Percentiles rank a stretch among this genome's conserved stretches.
These are phyloP conservation scores for Oconnorella tubifera DNA, from an alignment of 2,888 invertebrate genomes.

Conservation along the genomic window DNA sequence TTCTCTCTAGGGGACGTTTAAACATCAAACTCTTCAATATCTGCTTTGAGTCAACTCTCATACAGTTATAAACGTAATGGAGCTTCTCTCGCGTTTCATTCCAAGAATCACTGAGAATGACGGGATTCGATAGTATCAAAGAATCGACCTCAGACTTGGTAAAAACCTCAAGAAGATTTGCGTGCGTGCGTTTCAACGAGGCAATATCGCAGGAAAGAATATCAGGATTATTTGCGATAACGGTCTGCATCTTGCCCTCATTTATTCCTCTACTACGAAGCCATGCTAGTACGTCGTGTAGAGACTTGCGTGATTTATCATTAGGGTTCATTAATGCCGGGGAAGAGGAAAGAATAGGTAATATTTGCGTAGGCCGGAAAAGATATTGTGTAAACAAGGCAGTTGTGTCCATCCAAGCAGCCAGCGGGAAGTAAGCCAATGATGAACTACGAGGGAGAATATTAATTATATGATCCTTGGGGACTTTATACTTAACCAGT, in stretches of 20 bases:
- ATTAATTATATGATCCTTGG: neutral
- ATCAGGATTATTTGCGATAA: slow-evolving; percentile 8
- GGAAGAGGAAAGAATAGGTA: neutral
- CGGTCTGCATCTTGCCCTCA: slow-evolving; percentile 9
- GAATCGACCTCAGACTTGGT: neutral
- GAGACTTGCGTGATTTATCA: neutral
- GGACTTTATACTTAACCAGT: slow-evolving; percentile 5
- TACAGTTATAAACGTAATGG: slow-evolving; percentile 5
- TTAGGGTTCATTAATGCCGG: neutral
- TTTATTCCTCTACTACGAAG: slow-evolving; percentile 7
- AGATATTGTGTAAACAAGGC: neutral
- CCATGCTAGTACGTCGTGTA: slow-evolving; percentile 1
- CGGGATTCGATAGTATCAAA: slow-evolving; percentile 7
- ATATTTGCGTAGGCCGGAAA: slow-evolving; percentile 6
- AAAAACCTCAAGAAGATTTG: slow-evolving; percentile 7
- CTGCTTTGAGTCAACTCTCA: slow-evolving; percentile 5
- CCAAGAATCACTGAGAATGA: slow-evolving; percentile 10
- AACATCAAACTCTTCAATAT: slow-evolving; percentile 3
- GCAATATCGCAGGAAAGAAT: neutral
- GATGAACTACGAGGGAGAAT: neutral
- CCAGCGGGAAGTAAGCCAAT: neutral
- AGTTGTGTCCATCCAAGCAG: slow-evolving; percentile 5
- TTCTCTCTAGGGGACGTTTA: slow-evolving; percentile 1
- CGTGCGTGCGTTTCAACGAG: neutral
- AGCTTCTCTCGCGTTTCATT: slow-evolving; percentile 4